These are phyloP conservation scores for Pocillopora meandrina DNA, from an alignment of 92 coral and sea anemone genomes.

Conservation along the genomic window DNA sequence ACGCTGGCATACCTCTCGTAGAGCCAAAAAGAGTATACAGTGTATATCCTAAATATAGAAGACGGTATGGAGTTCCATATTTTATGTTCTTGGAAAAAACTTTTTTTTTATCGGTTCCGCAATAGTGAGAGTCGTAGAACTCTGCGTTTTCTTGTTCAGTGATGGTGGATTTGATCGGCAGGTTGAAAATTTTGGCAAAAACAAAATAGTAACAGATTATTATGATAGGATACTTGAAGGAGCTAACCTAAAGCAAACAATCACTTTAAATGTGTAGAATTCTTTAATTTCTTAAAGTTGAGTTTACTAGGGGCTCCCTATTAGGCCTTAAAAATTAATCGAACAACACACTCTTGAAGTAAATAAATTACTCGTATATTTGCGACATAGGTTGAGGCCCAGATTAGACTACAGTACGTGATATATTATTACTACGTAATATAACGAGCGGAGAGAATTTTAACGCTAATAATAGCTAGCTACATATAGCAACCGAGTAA, in stretches of 20 bases:
- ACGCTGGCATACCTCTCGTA: not conserved
- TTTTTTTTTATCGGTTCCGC: too few relatives aligned
- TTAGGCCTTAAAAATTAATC: too few relatives aligned
- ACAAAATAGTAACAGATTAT: too few relatives aligned
- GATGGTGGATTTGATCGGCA: too few relatives aligned
- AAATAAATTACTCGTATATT: not conserved
- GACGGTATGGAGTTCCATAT: too few relatives aligned
- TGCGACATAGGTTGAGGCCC: conserved; percentile 16
- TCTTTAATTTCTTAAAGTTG: not conserved
- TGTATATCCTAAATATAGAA: not conserved
- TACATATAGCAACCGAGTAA: not conserved
- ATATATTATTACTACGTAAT: not conserved
- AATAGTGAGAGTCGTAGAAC: too few relatives aligned
- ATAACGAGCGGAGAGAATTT: conserved; percentile 4
- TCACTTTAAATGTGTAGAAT: too few relatives aligned
- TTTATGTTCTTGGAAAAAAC: too few relatives aligned
- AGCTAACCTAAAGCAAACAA: too few relatives aligned
- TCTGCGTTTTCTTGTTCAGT: too few relatives aligned
- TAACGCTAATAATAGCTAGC: not conserved
- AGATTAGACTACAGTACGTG: not conserved
- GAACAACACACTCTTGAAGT: not conserved
- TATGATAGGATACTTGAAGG: too few relatives aligned
- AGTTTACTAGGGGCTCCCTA: not conserved
- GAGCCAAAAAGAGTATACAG: not conserved
- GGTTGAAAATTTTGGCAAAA: too few relatives aligned